Conservation (phyloP, 2,113 vertebrate genomes). For the Nasalis larvatus region DNA sequence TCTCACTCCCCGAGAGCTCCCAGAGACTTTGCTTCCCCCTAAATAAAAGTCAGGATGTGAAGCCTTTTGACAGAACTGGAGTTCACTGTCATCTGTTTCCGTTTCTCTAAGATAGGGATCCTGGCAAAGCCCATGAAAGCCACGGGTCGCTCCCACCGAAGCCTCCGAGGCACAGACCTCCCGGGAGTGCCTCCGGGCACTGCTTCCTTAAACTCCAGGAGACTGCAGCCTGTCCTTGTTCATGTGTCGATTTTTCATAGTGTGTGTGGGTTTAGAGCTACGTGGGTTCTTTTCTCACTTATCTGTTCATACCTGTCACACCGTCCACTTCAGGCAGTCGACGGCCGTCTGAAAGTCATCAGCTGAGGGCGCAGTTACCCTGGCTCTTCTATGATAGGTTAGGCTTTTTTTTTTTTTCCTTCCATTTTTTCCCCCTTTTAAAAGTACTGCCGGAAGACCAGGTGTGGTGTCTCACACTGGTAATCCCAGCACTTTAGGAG, state of each 20-base stretch:
- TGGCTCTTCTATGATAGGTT: background rate
- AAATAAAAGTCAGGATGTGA: background rate
- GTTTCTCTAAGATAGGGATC: background rate
- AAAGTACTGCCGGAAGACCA: background rate
- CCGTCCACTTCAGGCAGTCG: background rate
- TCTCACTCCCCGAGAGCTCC: background rate
- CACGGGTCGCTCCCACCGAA: accelerated
- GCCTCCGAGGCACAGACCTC: accelerated
- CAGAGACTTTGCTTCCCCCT: background rate
- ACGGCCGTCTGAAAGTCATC: accelerated
- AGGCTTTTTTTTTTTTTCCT: background rate
- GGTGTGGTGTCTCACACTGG: too few relatives aligned
- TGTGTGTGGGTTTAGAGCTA: background rate
- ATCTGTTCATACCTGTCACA: accelerated
- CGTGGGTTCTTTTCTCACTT: accelerated
- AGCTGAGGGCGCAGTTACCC: accelerated
- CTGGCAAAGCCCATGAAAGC: background rate
- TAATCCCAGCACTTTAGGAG: too few relatives aligned
- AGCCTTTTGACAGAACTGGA: background rate
- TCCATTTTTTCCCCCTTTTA: background rate
- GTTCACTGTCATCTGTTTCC: background rate
- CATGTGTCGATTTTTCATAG: accelerated
- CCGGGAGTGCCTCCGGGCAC: accelerated
- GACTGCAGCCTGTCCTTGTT: background rate
- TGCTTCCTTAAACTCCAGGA: background rate